Evolutionary conservation across 2,797 vertebrate species (phyloP).

Genomic region (Podarcis siculus): DNA sequence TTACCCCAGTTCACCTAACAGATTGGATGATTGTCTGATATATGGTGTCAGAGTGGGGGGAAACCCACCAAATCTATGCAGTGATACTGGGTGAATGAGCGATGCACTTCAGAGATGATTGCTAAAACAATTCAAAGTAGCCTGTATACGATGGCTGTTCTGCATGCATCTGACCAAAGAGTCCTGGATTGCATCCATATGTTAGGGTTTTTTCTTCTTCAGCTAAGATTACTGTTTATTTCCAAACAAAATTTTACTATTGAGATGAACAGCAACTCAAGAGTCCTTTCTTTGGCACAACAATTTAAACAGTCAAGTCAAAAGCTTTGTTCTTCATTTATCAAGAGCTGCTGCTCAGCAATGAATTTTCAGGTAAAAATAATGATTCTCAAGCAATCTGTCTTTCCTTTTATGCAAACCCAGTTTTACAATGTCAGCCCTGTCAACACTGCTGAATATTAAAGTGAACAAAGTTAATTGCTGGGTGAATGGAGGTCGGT

Average conservation of each 20-base stretch:
- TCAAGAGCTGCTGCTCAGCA: slow-evolving; percentile 69
- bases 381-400: slow-evolving; percentile 81
- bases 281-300: slow-evolving; percentile 74
- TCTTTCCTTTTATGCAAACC: slow-evolving; percentile 82
- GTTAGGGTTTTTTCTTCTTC: slow-evolving; percentile 60
- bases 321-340: slow-evolving; percentile 80
- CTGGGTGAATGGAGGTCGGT: slow-evolving; percentile 82
- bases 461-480: slow-evolving; percentile 89
- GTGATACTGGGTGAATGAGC: not conserved
- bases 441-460: slow-evolving; percentile 86
- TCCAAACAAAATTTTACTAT: slow-evolving; percentile 76
- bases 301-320: slow-evolving; percentile 76
- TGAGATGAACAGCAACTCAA: slow-evolving; percentile 70
- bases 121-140: not conserved
- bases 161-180: not conserved
- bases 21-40: not conserved
- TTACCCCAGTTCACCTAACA: not conserved
- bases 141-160: not conserved
- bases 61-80: not conserved
- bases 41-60: not conserved
- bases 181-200: slow-evolving; percentile 48
- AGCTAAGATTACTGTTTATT: slow-evolving; percentile 82
- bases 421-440: slow-evolving; percentile 82
- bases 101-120: not conserved
- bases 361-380: slow-evolving; percentile 78